Evolutionary conservation across 2,888 invertebrate genomes (phyloP).

Genomic region (Pollenia labialis): DNA sequence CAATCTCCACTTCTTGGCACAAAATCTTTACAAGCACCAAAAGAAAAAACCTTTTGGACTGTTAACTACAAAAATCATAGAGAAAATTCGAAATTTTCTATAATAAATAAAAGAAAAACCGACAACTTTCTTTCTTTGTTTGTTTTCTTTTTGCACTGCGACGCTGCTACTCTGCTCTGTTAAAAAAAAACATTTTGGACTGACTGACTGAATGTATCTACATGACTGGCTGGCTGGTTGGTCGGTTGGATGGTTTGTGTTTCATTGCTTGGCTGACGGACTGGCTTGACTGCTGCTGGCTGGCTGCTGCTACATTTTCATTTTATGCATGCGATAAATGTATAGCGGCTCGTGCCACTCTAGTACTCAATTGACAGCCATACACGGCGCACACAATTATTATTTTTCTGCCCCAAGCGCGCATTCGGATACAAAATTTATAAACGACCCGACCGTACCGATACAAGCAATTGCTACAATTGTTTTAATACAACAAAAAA

Average conservation of each 20-base stretch:
- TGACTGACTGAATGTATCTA: slow-evolving; percentile 37
- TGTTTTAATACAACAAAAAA: slow-evolving; percentile 22
- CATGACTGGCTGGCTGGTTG: slow-evolving; percentile 58
- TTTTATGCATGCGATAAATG: slow-evolving; percentile 73
- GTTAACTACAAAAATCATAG: slow-evolving; percentile 20
- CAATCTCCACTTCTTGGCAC: slow-evolving; percentile 27
- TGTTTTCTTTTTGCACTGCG: slow-evolving; percentile 15
- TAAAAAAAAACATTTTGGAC: slow-evolving; percentile 44
- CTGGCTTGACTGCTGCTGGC: slow-evolving; percentile 58
- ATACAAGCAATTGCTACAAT: slow-evolving; percentile 48
- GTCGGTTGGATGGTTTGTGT: slow-evolving; percentile 56
- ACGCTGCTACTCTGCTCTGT: slow-evolving; percentile 56
- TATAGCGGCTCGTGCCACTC: slow-evolving; percentile 80
- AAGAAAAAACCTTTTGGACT: slow-evolving; percentile 35
- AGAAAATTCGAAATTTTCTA: slow-evolving; percentile 52
- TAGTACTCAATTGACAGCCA: slow-evolving; percentile 83
- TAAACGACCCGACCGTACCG: slow-evolving; percentile 30
- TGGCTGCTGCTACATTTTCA: slow-evolving; percentile 57
- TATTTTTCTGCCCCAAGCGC: slow-evolving; percentile 59
- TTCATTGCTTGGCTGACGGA: slow-evolving; percentile 63
- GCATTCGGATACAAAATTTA: slow-evolving; percentile 51
- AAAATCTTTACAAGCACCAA: slow-evolving; percentile 27
- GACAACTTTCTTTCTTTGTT: slow-evolving; percentile 69
- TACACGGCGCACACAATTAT: slow-evolving; percentile 78
- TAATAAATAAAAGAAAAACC: slow-evolving; percentile 57